A percentile compares a stretch with the other conserved stretches of the same genome.
Evolutionary conservation across 2,888 invertebrate species (phyloP).

Genomic region (Leistus spinibarbis): DNA sequence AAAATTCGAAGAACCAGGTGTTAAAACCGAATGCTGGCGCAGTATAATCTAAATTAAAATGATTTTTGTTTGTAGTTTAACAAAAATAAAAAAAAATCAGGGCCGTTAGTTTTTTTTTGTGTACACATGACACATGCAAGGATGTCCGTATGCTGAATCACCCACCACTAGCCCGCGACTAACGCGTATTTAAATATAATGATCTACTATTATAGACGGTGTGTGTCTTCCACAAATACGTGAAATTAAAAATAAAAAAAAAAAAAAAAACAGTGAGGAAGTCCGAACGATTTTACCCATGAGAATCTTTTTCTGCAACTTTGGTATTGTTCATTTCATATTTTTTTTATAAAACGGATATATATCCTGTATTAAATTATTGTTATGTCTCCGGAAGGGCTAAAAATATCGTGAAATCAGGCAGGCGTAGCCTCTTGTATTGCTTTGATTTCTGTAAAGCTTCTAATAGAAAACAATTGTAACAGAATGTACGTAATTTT

Average conservation of each 20-base stretch:
- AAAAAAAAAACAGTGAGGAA: neutral
- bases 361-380: neutral
- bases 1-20: conserved; percentile 7
- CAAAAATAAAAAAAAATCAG: neutral
- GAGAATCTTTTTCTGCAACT: neutral
- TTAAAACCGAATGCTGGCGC: too few species aligned
- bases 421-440: neutral
- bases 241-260: neutral
- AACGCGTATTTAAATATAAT: conserved; percentile 37
- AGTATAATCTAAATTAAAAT: too few species aligned
- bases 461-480: too few species aligned
- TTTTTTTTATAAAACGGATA: neutral
- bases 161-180: conserved; percentile 23
- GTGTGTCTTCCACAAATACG: conserved; percentile 14
- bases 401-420: neutral
- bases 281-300: neutral
- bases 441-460: neutral
- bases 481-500: too few species aligned
- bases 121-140: neutral
- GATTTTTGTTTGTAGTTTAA: too few species aligned
- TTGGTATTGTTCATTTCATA: neutral
- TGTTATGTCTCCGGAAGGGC: neutral
- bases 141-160: conserved; percentile 19
- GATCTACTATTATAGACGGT: conserved; percentile 29
- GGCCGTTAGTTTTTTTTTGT: neutral